phyloP scores from a whole-genome alignment of 2,113 vertebrate species.

The Indicator maculatus region DNA sequence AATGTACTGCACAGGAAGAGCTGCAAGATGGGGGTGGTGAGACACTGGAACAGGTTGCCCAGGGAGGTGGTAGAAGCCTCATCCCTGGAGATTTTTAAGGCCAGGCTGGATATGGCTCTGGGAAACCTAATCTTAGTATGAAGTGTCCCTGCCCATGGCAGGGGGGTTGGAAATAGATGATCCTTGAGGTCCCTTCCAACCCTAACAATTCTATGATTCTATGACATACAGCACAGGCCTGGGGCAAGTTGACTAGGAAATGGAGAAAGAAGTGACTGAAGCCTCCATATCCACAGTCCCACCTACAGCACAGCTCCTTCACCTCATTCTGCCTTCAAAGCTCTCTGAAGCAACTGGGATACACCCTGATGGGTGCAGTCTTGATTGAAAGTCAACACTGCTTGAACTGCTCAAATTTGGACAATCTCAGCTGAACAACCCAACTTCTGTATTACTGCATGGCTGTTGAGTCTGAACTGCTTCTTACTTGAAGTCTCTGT shows the following conservation, averaged over 20 bases:
- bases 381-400: background rate
- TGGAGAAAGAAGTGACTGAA: background rate
- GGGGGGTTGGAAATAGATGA: no score
- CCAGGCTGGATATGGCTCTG: no score
- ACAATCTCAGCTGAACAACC: background rate
- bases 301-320: background rate
- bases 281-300: background rate
- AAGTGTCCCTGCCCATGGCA: no score
- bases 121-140: no score
- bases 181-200: no score
- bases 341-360: background rate
- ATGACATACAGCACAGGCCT: background rate
- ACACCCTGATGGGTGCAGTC: background rate
- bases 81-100: no score
- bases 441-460: background rate
- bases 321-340: background rate
- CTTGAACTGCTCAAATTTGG: background rate
- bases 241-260: background rate
- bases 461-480: background rate
- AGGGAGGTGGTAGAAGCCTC: no score
- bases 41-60: no score
- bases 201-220: no score
- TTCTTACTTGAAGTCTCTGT: background rate
- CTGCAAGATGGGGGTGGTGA: background rate
- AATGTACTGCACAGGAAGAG: background rate